A percentile compares a stretch with the other conserved stretches of the same genome.
Conservation (phyloP, 2,113 vertebrate genomes). For the Trogon surrucura region DNA sequence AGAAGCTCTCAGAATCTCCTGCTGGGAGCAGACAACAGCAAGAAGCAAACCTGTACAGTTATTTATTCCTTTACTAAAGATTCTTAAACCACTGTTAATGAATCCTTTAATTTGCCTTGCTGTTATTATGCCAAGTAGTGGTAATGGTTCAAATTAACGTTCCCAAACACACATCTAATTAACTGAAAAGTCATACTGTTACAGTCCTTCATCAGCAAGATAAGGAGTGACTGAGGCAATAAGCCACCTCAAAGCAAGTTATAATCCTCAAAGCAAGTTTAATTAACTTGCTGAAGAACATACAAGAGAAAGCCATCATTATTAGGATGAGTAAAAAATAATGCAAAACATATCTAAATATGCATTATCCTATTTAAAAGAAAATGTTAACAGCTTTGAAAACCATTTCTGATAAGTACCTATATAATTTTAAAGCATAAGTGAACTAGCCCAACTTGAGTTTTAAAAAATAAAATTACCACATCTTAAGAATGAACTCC, state of each 20-base stretch:
- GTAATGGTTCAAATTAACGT: constrained; percentile 13
- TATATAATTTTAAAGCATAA: background rate
- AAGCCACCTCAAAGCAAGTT: background rate
- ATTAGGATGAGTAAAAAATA: background rate
- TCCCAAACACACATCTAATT: constrained; percentile 26
- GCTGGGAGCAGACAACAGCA: constrained; percentile 5
- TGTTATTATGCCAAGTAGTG: background rate
- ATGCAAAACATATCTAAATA: background rate
- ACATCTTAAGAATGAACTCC: background rate
- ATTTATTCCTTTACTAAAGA: constrained; percentile 30
- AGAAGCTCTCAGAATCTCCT: background rate
- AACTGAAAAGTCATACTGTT: constrained; percentile 10
- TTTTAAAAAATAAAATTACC: background rate
- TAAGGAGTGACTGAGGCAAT: constrained; percentile 15
- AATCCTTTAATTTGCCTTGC: constrained; percentile 17
- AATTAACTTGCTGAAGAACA: constrained; percentile 34
- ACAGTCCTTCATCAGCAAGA: background rate
- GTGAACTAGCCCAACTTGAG: background rate
- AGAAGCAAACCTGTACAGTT: background rate
- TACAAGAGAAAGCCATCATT: background rate
- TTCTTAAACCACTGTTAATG: constrained; percentile 3
- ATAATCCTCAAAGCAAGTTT: background rate
- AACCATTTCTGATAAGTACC: background rate
- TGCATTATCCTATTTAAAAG: background rate
- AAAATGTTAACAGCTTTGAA: background rate